phyloP scores from a whole-genome alignment of 2,888 invertebrate genomes.

The Chelonus formosanus region DNA sequence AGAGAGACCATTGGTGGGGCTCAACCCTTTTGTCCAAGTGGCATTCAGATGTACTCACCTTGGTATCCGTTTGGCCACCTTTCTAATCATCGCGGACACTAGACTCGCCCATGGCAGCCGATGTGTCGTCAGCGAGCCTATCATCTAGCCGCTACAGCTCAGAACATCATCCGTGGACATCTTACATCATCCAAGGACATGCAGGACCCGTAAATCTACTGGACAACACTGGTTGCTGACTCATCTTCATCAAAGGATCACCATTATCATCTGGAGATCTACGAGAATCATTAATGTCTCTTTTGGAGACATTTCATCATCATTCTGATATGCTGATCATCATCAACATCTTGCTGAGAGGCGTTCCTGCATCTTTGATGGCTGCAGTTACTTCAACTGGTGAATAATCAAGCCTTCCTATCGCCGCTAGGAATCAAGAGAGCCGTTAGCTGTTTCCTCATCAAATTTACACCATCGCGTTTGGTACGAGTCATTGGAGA shows the following conservation, averaged over 20 bases:
- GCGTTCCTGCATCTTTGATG: background rate
- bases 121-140: constrained; percentile 39
- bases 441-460: background rate
- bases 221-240: constrained; percentile 18
- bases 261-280: background rate
- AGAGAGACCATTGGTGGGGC: constrained; percentile 60
- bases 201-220: constrained; percentile 1
- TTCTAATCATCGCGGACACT: constrained; percentile 59
- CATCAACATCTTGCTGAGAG: constrained; percentile 12
- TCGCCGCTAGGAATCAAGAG: background rate
- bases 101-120: constrained; percentile 39
- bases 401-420: constrained; percentile 1
- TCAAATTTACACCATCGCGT: constrained; percentile 12
- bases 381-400: background rate
- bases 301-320: constrained; percentile 3
- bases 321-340: constrained; percentile 2
- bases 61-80: constrained; percentile 63
- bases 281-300: too few relatives aligned
- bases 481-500: background rate
- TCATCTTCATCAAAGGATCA: background rate
- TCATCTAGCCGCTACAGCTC: constrained; percentile 24
- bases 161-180: constrained; percentile 33
- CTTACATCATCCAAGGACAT: constrained; percentile 16
- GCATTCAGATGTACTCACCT: constrained; percentile 64
- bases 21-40: constrained; percentile 65